phyloP scores from a whole-genome alignment of 2,888 invertebrate species.

The Caenorhabditis sp. region DNA sequence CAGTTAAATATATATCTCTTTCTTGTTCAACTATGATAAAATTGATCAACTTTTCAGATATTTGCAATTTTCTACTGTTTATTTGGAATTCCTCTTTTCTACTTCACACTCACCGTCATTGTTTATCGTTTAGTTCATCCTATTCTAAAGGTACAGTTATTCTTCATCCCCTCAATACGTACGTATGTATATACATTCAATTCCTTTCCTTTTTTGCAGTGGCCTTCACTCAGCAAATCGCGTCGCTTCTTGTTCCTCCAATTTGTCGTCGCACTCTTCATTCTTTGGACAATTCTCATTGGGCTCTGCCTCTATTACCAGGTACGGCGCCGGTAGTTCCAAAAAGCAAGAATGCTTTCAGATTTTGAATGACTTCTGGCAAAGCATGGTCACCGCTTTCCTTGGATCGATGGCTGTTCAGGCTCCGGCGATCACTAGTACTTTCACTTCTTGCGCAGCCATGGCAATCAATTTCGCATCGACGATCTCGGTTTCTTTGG shows the following conservation, averaged over 20 bases:
- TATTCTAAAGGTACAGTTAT: constrained; percentile 29
- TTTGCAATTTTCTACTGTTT: constrained; percentile 65
- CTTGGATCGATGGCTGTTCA: constrained; percentile 61
- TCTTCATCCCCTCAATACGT: no score
- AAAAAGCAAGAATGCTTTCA: constrained; percentile 11
- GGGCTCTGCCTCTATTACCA: constrained; percentile 47
- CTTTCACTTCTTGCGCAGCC: constrained; percentile 21
- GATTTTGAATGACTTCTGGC: constrained; percentile 59
- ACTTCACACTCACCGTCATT: constrained; percentile 49
- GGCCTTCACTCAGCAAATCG: constrained; percentile 24
- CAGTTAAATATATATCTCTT: no score
- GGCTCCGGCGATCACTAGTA: constrained; percentile 29
- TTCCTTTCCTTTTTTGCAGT: constrained; percentile 16
- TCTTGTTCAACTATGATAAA: no score
- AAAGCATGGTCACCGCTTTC: constrained; percentile 56
- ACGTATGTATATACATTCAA: not conserved
- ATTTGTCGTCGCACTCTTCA: constrained; percentile 35
- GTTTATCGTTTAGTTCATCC: constrained; percentile 44
- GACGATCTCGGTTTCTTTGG: constrained; percentile 49
- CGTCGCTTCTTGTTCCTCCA: constrained; percentile 41
- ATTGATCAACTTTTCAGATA: constrained; percentile 42
- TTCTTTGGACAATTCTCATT: constrained; percentile 86
- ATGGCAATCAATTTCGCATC: constrained; percentile 35
- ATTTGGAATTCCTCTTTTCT: constrained; percentile 66
- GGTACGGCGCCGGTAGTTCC: constrained; percentile 12